Evolutionary conservation across 2,888 invertebrate genomes (phyloP).

Genomic region (Melipona beecheii): DNA sequence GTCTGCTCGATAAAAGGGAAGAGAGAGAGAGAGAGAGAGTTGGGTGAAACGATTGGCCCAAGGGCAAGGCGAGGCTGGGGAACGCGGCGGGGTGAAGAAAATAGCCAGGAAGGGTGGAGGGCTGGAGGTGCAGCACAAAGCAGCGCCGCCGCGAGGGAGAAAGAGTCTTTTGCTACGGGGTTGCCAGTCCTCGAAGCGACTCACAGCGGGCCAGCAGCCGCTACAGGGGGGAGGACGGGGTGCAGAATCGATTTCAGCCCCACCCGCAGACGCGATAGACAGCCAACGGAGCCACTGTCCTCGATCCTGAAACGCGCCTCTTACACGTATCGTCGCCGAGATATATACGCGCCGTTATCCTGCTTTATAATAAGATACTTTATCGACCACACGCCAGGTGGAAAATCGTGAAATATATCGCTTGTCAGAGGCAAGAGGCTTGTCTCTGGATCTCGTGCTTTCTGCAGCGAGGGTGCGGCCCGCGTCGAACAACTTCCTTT

Average conservation of each 20-base stretch:
- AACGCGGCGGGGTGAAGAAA: background rate
- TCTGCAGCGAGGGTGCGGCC: background rate
- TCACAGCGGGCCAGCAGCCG: constrained; percentile 50
- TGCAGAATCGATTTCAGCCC: constrained; percentile 65
- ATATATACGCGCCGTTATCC: constrained; percentile 9
- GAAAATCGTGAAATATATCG: constrained; percentile 43
- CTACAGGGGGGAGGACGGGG: constrained; percentile 30
- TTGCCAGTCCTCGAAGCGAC: constrained; percentile 64
- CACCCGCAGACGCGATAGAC: constrained; percentile 61
- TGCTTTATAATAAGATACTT: constrained; percentile 55
- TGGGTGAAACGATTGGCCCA: constrained; percentile 38
- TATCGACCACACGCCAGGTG: constrained; percentile 37
- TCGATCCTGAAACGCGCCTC: constrained; percentile 56
- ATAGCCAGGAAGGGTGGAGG: background rate
- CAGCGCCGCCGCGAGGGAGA: constrained; percentile 57
- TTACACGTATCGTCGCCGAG: constrained; percentile 44
- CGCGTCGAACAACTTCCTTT: constrained; percentile 3
- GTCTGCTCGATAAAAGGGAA: constrained; percentile 30
- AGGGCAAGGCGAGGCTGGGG: constrained; percentile 58
- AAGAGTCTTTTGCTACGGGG: constrained; percentile 63
- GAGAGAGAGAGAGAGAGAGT: background rate
- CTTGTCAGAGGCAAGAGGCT: constrained; percentile 26
- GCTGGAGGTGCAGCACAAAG: background rate
- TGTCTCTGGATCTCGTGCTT: constrained; percentile 1
- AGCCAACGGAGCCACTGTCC: constrained; percentile 71